Evolutionary conservation across 1,140 invertebrate species (phyloP).

Genomic region (Tenebrio molitor): DNA sequence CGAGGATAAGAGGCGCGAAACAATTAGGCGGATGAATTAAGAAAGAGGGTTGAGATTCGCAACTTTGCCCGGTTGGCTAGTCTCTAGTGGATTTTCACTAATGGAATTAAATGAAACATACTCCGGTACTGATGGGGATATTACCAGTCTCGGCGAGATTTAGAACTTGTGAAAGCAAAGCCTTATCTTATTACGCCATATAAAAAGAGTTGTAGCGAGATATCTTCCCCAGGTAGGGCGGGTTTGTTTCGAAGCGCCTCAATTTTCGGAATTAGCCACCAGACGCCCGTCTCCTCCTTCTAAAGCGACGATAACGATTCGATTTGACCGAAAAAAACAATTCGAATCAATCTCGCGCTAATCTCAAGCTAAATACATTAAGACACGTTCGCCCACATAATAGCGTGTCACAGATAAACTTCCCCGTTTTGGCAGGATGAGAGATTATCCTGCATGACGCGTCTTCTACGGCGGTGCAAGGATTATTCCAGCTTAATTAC

Average conservation of each 20-base stretch:
- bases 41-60: constrained; percentile 31
- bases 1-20: constrained; percentile 28
- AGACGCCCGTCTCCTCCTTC: not conserved
- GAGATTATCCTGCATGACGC: constrained; percentile 46
- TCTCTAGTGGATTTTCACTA: constrained; percentile 32
- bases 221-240: constrained; percentile 14
- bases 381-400: constrained; percentile 43
- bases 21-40: constrained; percentile 38
- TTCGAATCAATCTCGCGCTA: constrained; percentile 29
- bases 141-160: constrained; percentile 25
- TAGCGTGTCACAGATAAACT: constrained; percentile 43
- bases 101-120: constrained; percentile 40
- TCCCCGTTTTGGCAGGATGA: constrained; percentile 43
- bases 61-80: constrained; percentile 17
- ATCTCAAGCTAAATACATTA: constrained; percentile 40
- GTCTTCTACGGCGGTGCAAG: constrained; percentile 42
- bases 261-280: constrained; percentile 15
- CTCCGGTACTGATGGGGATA: constrained; percentile 30
- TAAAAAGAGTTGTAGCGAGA: constrained; percentile 15
- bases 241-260: not conserved
- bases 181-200: constrained; percentile 20
- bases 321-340: constrained; percentile 5
- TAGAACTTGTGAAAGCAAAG: constrained; percentile 30
- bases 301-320: constrained; percentile 12
- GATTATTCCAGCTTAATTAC: constrained; percentile 47